Base-by-base conservation (phyloP, 2,888 invertebrate genomes). In the Metellina segmentata region DNA sequence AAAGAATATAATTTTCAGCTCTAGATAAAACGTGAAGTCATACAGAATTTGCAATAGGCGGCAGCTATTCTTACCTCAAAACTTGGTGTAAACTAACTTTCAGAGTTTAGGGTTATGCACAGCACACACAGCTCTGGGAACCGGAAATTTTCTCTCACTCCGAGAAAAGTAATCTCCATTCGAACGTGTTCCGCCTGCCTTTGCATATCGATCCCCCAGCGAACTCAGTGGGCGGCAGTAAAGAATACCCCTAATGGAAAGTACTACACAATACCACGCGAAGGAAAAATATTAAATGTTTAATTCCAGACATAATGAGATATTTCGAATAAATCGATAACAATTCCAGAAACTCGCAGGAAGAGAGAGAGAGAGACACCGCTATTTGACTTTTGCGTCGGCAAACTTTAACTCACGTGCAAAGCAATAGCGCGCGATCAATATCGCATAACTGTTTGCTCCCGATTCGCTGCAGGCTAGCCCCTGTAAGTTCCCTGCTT, bases 371-470 rank as follows among this genome's bases (percentile, higher is more conserved):
- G 20, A 34, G 52, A 78, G 78, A 53, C 53, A 79, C 79, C 53
- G 74, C 51, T 85, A 74, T 85, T 85, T 85, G 85, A 85, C 85
- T 85, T 85, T 85, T 81, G 81, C 74, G 85, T 53, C 74, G 53
- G 79, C 87, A 81, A 87, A 87, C 87, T 81, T 87, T 71, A 70
- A 70, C 71, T 78, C 53, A 7, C 72, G 71, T 72, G 74, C 78
- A 20, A n/a, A 70, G 86, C 86, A 85, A 78, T 87, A 49, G 78
- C 48, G 52, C 13, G 34, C 79, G 88, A 88, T 88, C 88, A 88
- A 88, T 88, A 81, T 74, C 81, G 72, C 61, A 81, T 81, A 79
- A 88, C 81, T 88, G 75, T 88, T 88, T 81, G 81, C 87, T 78
- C 72, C 69, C 87, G 48, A 74, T 71, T 53, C 49, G 74, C 88